Evolutionary conservation across 1,140 invertebrate genomes (phyloP).

Genomic region (Drosophila quadrilineata): DNA sequence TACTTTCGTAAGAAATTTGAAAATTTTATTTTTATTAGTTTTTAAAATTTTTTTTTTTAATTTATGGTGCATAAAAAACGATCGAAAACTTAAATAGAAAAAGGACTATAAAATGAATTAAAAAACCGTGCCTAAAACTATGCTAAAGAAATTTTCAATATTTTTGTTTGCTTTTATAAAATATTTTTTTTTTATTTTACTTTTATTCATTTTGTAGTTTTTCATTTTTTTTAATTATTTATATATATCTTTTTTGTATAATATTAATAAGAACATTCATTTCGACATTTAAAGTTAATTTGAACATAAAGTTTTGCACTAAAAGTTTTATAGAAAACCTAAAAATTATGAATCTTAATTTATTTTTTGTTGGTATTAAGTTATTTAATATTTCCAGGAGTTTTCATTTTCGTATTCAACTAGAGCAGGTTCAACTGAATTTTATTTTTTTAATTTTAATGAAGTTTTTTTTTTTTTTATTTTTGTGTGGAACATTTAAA

Average conservation of each 20-base stretch:
- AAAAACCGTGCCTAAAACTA: no score
- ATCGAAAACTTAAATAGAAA: no score
- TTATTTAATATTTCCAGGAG: constrained; percentile 17
- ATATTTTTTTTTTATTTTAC: constrained; percentile 46
- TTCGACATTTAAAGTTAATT: constrained; percentile 77
- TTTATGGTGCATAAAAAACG: no score
- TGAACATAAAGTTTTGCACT: constrained; percentile 77
- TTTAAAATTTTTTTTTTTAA: no score
- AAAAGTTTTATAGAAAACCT: constrained; percentile 63
- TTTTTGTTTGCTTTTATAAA: constrained; percentile 68
- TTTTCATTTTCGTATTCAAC: constrained; percentile 2
- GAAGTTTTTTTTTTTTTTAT: no score
- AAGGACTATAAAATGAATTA: no score
- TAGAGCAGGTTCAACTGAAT: neutral
- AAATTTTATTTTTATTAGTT: no score
- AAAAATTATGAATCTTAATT: constrained; percentile 45
- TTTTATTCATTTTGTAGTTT: constrained; percentile 36
- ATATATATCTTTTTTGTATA: constrained; percentile 37
- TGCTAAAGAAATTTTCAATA: neutral
- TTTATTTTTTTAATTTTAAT: no score
- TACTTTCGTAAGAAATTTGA: no score
- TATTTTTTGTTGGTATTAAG: constrained; percentile 26
- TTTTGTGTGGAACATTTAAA: constrained; percentile 40
- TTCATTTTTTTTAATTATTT: constrained; percentile 23
- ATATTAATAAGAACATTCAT: constrained; percentile 76